Conservation (phyloP, 1,140 invertebrate genomes). For the Drosophila lowei region DNA sequence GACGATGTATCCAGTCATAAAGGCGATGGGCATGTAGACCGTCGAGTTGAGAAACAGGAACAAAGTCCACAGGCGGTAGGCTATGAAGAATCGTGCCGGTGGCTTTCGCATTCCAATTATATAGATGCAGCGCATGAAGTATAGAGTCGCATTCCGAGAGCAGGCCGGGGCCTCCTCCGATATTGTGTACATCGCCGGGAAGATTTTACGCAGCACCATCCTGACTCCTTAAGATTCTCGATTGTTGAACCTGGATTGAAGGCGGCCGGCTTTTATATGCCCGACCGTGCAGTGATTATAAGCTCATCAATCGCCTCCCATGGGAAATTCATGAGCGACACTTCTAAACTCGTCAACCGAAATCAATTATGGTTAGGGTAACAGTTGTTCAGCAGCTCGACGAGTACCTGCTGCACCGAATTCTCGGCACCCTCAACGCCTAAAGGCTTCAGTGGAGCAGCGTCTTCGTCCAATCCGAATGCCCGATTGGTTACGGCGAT, state of each 20-base stretch:
- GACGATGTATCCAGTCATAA: constrained; percentile 46
- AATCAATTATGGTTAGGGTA: constrained; percentile 46
- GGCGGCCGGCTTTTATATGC: constrained; percentile 42
- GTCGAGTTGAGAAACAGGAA: too few relatives aligned
- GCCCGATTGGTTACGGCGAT: too few relatives aligned
- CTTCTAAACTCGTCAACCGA: constrained; percentile 16
- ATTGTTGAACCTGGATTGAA: background rate
- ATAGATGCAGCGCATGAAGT: constrained; percentile 63
- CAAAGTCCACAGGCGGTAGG: too few relatives aligned
- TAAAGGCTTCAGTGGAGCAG: too few relatives aligned
- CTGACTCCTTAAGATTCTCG: background rate
- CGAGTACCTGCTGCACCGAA: background rate
- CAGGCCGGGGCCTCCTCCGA: constrained; percentile 12
- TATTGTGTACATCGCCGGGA: constrained; percentile 47
- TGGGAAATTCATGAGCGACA: constrained; percentile 54
- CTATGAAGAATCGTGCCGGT: too few relatives aligned
- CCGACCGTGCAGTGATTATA: constrained; percentile 43
- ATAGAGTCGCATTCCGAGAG: constrained; percentile 49
- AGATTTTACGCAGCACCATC: constrained; percentile 45
- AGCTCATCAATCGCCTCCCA: constrained; percentile 6
- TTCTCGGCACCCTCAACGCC: background rate
- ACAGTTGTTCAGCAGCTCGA: background rate
- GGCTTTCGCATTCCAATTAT: constrained; percentile 61
- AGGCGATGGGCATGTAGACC: too few relatives aligned
- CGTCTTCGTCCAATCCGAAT: too few relatives aligned